These are phyloP conservation scores for Sakesphorus luctuosus DNA, from an alignment of 2,113 vertebrate genomes.

Conservation along the genomic window DNA sequence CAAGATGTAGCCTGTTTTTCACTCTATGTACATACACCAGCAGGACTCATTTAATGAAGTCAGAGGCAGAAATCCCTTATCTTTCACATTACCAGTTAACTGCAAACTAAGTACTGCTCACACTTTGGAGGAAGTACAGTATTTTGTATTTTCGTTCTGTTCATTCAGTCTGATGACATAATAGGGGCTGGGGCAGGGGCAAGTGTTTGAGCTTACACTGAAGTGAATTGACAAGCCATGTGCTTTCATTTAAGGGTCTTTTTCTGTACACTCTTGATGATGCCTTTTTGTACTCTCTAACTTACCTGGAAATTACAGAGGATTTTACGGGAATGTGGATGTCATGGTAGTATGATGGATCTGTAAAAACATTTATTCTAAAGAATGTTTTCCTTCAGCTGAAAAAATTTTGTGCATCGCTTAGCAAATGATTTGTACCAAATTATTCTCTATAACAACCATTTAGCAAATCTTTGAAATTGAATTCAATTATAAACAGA, in stretches of 20 bases:
- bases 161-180: neutral
- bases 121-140: neutral
- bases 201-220: neutral
- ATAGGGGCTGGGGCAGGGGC: neutral
- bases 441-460: neutral
- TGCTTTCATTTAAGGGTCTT: neutral
- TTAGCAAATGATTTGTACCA: too few relatives aligned
- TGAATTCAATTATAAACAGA: neutral
- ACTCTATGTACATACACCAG: rapidly evolving
- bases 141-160: neutral
- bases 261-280: neutral
- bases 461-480: neutral
- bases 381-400: neutral
- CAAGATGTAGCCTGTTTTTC: neutral
- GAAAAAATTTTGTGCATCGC: neutral
- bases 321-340: neutral
- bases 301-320: neutral
- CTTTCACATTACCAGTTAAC: neutral
- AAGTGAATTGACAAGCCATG: neutral
- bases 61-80: neutral
- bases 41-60: neutral
- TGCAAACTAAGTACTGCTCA: neutral
- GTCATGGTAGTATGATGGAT: neutral
- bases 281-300: neutral
- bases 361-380: neutral